A percentile compares a stretch with the other conserved stretches of the same genome.
phyloP scores from a whole-genome alignment of 1,140 invertebrate species.

The Oreohelix idahoensis region DNA sequence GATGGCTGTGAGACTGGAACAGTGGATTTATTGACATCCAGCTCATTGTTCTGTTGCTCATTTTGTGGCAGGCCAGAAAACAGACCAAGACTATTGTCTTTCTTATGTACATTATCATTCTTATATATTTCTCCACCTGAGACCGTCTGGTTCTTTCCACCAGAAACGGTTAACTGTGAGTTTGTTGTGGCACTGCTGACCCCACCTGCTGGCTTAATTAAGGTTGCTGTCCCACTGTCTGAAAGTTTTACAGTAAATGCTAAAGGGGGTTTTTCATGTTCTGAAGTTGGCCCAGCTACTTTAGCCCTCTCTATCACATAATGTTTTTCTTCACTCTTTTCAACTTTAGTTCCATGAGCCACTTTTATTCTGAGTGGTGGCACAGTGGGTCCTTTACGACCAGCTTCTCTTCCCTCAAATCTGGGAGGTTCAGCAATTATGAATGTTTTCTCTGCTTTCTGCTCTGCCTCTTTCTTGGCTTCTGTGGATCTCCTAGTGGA shows the following conservation, averaged over 20 bases:
- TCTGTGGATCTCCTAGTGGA: conserved; percentile 10
- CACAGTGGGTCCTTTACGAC: conserved; percentile 30
- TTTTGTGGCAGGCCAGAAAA: conserved; percentile 30
- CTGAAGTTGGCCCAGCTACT: background rate
- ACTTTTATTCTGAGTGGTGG: conserved; percentile 36
- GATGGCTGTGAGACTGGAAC: background rate
- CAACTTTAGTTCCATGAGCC: conserved; percentile 23
- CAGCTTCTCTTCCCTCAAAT: conserved; percentile 11
- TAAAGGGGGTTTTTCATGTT: conserved; percentile 29
- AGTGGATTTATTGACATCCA: background rate
- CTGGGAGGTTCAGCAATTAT: conserved; percentile 13
- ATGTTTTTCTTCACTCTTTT: conserved; percentile 37
- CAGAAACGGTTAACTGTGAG: background rate
- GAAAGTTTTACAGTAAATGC: conserved; percentile 29
- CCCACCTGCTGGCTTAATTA: background rate
- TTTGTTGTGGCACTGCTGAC: background rate
- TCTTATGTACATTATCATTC: background rate
- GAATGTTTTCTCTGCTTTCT: conserved; percentile 21
- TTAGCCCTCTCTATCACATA: conserved; percentile 32
- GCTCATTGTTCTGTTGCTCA: conserved; percentile 5
- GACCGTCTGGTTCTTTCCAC: background rate
- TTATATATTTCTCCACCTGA: background rate
- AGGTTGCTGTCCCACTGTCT: conserved; percentile 25
- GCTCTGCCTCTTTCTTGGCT: conserved; percentile 25
- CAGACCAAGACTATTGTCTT: conserved; percentile 11